Conservation (phyloP, 1,140 invertebrate genomes). For the Muscidifurax raptorellus region DNA sequence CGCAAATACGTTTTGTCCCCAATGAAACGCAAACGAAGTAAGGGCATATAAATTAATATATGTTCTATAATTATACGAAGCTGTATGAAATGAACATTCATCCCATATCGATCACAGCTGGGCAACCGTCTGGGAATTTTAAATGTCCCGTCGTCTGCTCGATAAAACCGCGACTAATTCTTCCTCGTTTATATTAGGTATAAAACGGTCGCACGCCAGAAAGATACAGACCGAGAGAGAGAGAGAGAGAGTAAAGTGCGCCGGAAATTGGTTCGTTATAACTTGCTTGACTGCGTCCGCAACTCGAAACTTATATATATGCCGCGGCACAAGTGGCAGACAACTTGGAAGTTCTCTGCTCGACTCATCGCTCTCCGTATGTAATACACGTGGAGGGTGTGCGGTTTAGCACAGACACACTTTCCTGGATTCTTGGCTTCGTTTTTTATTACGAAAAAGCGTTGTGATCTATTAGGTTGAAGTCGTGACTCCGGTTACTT, state of each 20-base stretch:
- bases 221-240: neutral
- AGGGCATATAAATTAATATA: no score
- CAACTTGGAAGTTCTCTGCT: neutral
- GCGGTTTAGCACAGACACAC: neutral
- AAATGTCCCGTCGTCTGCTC: neutral
- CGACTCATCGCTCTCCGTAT: no score
- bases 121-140: neutral
- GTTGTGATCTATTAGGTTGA: neutral
- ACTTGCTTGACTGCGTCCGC: conserved; percentile 31
- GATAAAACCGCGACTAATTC: neutral
- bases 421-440: neutral
- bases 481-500: neutral
- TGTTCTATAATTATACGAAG: no score
- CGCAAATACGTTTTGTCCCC: neutral
- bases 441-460: neutral
- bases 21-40: neutral
- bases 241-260: neutral
- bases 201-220: neutral
- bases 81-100: neutral
- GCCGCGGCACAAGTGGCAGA: neutral
- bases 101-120: neutral
- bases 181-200: neutral
- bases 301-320: conserved; percentile 3
- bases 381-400: neutral
- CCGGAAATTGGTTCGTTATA: conserved; percentile 51